Evolutionary conservation across 2,113 vertebrate genomes (phyloP), one percentile per base, ranked within the genome.

Genomic region (Morphnarchus princeps): DNA sequence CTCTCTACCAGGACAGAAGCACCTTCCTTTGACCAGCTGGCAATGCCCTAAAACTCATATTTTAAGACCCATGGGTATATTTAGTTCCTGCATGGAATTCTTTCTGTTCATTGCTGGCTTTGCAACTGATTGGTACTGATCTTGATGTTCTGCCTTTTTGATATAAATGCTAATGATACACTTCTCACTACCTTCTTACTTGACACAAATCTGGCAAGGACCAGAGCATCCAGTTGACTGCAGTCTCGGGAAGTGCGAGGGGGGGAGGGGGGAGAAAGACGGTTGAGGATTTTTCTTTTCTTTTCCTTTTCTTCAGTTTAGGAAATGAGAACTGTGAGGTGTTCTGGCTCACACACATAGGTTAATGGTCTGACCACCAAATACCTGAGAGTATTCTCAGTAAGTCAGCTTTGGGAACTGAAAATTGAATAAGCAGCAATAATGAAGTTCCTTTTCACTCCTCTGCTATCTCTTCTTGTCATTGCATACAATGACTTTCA

Each of bases 291-390:
- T 79, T 24, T 82, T 78, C 28, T 78, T 78, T 34, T 45, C 18
- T 73, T 26, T 82, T 91, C 19, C 31, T 82, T 85, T 73, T n/a
- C 73, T 76, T 73, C 70, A 24, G 47, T 69, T 82, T 50, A 82
- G 57, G 88, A 94, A 93, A 93, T 91, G 38, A 87, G 70, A 82
- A 85, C 1, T 1, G 28, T 42, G 71, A 9, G 3, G 61, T 31
- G 52, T 58, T 52, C 77, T 76, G 55, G 72, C 69, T 93, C 63
- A 81, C 80, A 89, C 50, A 87, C 67, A 58, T 73, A 94, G 89
- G 91, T 95, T 95, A 94, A 93, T 90, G 87, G 78, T 85, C 78
- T 95, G 90, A 96, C 84, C 67, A 91, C 70, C 92, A 87, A 93
- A 95, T 93, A 87, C 85, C 94, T 67, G n/a, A 63, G 88, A 94